Conservation (phyloP, 2,113 vertebrate genomes). For the Eretmochelys imbricata region DNA sequence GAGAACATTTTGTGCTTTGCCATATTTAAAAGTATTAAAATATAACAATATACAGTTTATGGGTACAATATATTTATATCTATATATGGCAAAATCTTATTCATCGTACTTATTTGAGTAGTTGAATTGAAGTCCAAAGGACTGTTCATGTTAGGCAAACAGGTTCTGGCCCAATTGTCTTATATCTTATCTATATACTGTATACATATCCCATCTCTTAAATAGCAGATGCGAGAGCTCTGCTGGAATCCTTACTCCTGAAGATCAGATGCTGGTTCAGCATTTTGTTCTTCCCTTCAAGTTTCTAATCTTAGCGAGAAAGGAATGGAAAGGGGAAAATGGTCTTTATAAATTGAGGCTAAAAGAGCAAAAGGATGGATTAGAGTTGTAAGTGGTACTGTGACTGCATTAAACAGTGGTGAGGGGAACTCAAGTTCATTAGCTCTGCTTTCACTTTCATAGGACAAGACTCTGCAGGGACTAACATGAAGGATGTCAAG, state of each 20-base stretch:
- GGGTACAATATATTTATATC: not conserved
- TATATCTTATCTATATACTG: not conserved
- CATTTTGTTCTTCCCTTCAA: not conserved
- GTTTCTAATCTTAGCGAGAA: not conserved
- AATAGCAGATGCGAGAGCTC: not conserved
- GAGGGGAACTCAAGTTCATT: not conserved
- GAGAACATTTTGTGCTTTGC: not conserved
- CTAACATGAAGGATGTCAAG: not conserved
- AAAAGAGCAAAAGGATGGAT: not conserved
- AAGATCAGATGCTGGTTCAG: not conserved
- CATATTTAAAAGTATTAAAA: not conserved
- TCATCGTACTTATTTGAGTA: not conserved
- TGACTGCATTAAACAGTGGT: not conserved
- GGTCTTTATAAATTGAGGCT: not conserved
- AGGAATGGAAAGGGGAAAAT: not conserved
- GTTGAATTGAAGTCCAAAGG: not conserved
- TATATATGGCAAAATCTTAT: not conserved
- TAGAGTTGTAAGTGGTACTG: not conserved
- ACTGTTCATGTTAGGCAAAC: not conserved
- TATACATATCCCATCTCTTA: not conserved
- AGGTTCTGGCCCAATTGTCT: not conserved
- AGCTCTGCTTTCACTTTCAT: not conserved
- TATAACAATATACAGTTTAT: not conserved
- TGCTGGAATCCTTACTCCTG: not conserved
- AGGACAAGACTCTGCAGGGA: not conserved